phyloP scores from a whole-genome alignment of 2,888 invertebrate genomes.

The Bellardia pandia region DNA sequence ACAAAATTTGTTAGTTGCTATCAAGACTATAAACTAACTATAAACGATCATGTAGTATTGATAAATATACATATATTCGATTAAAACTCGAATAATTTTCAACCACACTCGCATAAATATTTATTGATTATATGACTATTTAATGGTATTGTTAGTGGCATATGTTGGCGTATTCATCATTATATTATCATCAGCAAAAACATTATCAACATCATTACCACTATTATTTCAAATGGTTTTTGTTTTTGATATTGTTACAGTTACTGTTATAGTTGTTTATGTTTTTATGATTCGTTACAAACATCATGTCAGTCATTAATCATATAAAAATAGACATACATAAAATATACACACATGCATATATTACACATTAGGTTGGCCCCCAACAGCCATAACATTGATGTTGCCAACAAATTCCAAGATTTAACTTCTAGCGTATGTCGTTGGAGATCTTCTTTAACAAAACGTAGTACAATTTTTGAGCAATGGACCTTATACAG shows the following conservation, averaged over 20 bases:
- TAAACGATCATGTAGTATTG: too few species aligned
- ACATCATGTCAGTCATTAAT: conserved; percentile 56
- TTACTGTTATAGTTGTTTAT: conserved; percentile 23
- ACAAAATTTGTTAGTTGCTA: background rate
- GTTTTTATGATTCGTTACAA: conserved; percentile 34
- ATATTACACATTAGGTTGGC: background rate
- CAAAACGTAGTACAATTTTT: too few species aligned
- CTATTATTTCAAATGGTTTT: conserved; percentile 27
- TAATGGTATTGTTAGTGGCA: conserved; percentile 37
- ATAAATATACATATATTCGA: too few species aligned
- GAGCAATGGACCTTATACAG: too few species aligned
- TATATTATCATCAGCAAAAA: conserved; percentile 19
- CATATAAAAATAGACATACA: conserved; percentile 34
- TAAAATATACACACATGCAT: background rate
- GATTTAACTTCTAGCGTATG: too few species aligned
- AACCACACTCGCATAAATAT: background rate
- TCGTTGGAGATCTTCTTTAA: too few species aligned
- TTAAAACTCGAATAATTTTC: background rate
- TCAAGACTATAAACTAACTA: too few species aligned
- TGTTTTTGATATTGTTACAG: conserved; percentile 12
- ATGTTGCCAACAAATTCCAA: too few species aligned
- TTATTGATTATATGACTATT: background rate
- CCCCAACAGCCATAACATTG: too few species aligned
- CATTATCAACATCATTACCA: conserved; percentile 8
- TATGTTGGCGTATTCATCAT: conserved; percentile 29